Conservation (phyloP, 64 coral and sea anemone species). For the Porites australiensis region DNA sequence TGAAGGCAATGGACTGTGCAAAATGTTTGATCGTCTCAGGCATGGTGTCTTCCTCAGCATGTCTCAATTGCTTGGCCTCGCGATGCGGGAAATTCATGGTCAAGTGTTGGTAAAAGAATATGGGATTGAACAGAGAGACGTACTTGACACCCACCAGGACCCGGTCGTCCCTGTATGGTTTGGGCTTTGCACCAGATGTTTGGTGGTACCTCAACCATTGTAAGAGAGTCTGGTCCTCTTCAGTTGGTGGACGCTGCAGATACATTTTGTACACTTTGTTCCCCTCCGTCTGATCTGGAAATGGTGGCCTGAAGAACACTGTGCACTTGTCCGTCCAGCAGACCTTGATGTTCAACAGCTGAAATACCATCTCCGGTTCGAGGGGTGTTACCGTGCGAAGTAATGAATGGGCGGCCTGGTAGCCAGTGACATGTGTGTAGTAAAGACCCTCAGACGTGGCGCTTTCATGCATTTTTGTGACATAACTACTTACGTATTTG, state of each 20-base stretch:
- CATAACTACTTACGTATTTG: slow-evolving; percentile 41
- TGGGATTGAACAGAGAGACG: slow-evolving; percentile 35
- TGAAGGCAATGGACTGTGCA: not conserved
- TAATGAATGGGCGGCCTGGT: not conserved
- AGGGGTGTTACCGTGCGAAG: too few relatives aligned
- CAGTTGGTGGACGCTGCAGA: not conserved
- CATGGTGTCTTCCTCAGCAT: not conserved
- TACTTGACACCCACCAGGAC: slow-evolving; percentile 24
- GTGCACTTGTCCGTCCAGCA: slow-evolving; percentile 15
- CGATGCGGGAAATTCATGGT: not conserved
- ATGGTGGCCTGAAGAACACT: not conserved
- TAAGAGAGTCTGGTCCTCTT: not conserved
- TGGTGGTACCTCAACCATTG: slow-evolving; percentile 11
- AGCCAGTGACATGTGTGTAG: slow-evolving; percentile 9
- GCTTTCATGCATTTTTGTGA: slow-evolving; percentile 37
- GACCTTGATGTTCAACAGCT: not conserved
- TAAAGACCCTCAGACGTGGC: not conserved
- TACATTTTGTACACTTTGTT: not conserved
- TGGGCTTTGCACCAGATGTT: not conserved
- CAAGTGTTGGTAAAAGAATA: slow-evolving; percentile 47
- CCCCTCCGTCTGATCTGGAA: not conserved
- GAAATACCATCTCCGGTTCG: slow-evolving; percentile 64
- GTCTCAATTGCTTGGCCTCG: not conserved
- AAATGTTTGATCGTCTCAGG: slow-evolving; percentile 32
- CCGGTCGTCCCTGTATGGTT: not conserved